phyloP scores from a whole-genome alignment of 2,888 invertebrate genomes.

The Megastigmus dorsalis region DNA sequence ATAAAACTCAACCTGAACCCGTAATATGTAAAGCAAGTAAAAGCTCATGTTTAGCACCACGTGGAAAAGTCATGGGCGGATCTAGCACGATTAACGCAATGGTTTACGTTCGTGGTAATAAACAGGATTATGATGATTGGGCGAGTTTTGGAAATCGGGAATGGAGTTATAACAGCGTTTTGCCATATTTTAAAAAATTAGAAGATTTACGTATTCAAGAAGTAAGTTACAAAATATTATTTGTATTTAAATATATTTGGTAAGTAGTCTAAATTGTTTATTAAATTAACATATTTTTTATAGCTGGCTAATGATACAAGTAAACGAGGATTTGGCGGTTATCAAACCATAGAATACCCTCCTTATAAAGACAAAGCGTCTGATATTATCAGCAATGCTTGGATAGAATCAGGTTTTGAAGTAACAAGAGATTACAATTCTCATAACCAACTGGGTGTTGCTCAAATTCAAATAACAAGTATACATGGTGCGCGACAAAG shows the following conservation, averaged over 20 bases:
- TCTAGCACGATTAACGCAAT: neutral
- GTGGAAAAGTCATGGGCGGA: slow-evolving; percentile 26
- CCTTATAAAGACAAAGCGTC: no score
- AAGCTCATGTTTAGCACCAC: neutral
- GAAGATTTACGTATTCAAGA: slow-evolving; percentile 20
- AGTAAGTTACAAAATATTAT: slow-evolving; percentile 28
- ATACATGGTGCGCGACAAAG: no score
- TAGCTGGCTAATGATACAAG: no score
- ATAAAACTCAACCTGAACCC: slow-evolving; percentile 48
- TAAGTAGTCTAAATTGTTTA: no score
- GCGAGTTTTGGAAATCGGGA: neutral
- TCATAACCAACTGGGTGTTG: no score
- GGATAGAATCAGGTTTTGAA: no score
- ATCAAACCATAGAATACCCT: no score
- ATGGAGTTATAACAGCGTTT: neutral
- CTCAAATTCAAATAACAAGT: no score
- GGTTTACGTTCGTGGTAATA: slow-evolving; percentile 1
- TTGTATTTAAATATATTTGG: neutral
- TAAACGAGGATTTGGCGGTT: no score
- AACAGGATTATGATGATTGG: slow-evolving; percentile 19
- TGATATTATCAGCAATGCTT: no score
- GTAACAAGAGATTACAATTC: no score
- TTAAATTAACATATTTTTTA: no score
- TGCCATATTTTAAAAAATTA: slow-evolving; percentile 16
- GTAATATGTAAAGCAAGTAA: neutral